Percentiles rank a stretch among this genome's conserved stretches.
phyloP scores from a whole-genome alignment of 1,140 invertebrate genomes.

The Cheumatopsyche charites region DNA sequence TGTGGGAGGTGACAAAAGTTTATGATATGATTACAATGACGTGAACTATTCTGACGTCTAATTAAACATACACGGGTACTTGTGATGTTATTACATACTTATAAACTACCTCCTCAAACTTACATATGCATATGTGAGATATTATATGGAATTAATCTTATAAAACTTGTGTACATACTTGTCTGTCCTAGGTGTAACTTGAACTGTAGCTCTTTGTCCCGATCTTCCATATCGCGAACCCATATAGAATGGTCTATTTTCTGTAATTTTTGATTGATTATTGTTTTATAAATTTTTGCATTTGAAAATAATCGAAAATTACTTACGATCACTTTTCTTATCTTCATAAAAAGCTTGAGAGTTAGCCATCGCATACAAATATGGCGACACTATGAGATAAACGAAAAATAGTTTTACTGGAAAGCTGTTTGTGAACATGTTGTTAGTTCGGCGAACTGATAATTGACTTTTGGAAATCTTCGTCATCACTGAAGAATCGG shows the following conservation, averaged over 20 bases:
- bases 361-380: conserved; percentile 9
- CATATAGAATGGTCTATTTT: conserved; percentile 47
- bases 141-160: too few relatives aligned
- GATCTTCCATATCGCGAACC: conserved; percentile 44
- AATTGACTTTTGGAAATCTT: conserved; percentile 12
- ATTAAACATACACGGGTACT: too few relatives aligned
- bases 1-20: neutral
- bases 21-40: neutral
- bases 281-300: neutral
- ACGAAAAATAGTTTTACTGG: conserved; percentile 29
- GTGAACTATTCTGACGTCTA: too few relatives aligned
- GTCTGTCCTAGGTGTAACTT: conserved; percentile 41
- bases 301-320: neutral
- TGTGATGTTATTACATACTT: too few relatives aligned
- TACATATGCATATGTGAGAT: too few relatives aligned
- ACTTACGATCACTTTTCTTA: conserved; percentile 44
- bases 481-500: neutral
- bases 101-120: too few relatives aligned
- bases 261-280: conserved; percentile 23
- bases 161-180: too few relatives aligned
- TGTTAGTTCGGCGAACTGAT: neutral
- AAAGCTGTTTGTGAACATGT: neutral
- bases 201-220: conserved; percentile 32
- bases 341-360: conserved; percentile 40
- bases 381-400: conserved; percentile 31